Conservation (phyloP, 2,113 vertebrate genomes). For the Dicentrarchus labrax region DNA sequence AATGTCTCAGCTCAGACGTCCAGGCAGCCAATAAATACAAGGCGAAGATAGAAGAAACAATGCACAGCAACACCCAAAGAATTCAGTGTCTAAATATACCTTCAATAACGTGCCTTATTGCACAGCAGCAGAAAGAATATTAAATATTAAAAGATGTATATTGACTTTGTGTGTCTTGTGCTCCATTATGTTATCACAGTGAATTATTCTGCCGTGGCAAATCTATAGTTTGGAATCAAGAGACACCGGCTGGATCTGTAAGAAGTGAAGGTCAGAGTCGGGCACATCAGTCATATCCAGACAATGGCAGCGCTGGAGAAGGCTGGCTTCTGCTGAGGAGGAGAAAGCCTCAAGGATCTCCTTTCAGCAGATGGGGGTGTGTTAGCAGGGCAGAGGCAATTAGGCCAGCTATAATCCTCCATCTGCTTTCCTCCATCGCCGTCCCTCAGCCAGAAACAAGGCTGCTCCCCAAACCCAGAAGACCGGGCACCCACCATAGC, state of each 20-base stretch:
- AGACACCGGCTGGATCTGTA: constrained; percentile 11
- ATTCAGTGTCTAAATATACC: background rate
- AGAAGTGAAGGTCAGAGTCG: constrained; percentile 54
- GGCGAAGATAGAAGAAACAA: background rate
- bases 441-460: constrained; percentile 59
- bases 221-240: constrained; percentile 22
- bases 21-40: constrained; percentile 28
- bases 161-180: constrained; percentile 33
- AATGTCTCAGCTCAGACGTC: constrained; percentile 32
- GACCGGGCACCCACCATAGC: constrained; percentile 39
- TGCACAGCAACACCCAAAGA: background rate
- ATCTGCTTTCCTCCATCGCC: constrained; percentile 73
- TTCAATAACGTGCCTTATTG: constrained; percentile 14
- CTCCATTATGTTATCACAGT: constrained; percentile 38
- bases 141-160: constrained; percentile 38
- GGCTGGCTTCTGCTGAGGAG: constrained; percentile 39
- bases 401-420: constrained; percentile 81
- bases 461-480: constrained; percentile 53
- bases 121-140: constrained; percentile 17
- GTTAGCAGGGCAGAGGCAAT: constrained; percentile 77
- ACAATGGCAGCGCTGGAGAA: constrained; percentile 52
- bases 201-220: constrained; percentile 30
- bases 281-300: constrained; percentile 63
- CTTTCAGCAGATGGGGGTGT: constrained; percentile 74
- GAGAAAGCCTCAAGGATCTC: constrained; percentile 62